Evolutionary conservation across 1,140 invertebrate genomes (phyloP), one percentile per base, ranked within the genome.

Genomic region (Parapsyche elsis): DNA sequence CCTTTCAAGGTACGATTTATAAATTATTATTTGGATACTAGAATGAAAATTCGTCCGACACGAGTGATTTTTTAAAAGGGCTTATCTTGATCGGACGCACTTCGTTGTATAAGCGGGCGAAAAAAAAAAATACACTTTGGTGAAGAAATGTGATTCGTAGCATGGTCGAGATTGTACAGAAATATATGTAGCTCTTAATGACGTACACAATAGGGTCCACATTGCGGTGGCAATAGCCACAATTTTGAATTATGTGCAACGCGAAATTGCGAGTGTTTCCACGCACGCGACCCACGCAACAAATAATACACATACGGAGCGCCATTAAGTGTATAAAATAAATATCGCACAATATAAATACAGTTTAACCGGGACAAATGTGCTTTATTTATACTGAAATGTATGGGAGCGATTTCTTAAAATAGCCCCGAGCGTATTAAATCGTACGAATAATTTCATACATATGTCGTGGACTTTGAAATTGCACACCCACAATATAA

Each of bases 211-310:
- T n/a, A 23, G 12, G 21, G 64, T 9, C 2, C 23, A 67, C 24
- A 23, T 67, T 67, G 64, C 24, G 64, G 64, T 67, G 64, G 64
- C 64, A 67, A 67, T 67, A 23, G 21, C 23, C 64, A 67, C 64
- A 67, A 67, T 67, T 67, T 67, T 67, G 64, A 67, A 67, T 67
- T 67, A 67, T 67, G 64, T 67, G 64, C 64, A 67, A 67, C 64
- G 64, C 64, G 64, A 14, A 67, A 23, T 67, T 67, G n/a, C 64
- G n/a, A 67, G 23, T 67, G 64, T 24, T 67, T 26, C 23, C 14
- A 67, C 23, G 21, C 64, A 67, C 64, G 64, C 64, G 21, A 67
- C 24, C 64, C 64, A 26, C 64, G 24, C 24, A 9, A 14, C 49
- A 5, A 53, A 53, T 10, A 7, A 38, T 38, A 38, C 30, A 7